phyloP scores from a whole-genome alignment of 2,797 vertebrate genomes.

The Vespertilio murinus region DNA sequence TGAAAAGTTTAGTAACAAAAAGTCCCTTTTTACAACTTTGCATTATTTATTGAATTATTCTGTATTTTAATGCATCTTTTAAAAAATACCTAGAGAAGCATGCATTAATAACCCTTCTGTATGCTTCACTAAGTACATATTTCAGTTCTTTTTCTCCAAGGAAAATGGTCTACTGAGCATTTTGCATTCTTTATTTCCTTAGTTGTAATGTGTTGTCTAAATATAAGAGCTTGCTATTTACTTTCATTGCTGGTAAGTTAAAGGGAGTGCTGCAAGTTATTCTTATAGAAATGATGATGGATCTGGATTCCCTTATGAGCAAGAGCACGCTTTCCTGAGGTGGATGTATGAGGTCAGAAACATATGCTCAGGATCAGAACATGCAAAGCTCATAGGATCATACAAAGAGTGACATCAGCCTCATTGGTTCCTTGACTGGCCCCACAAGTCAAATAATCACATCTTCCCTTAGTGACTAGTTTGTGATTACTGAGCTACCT shows the following conservation, averaged over 20 bases:
- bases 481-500: not conserved
- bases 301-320: not conserved
- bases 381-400: not conserved
- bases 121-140: not conserved
- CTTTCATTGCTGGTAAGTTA: not conserved
- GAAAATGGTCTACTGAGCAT: not conserved
- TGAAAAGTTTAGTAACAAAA: constrained; percentile 7
- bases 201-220: not conserved
- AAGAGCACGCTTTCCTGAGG: not conserved
- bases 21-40: not conserved
- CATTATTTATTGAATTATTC: not conserved
- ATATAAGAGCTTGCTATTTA: not conserved
- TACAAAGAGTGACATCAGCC: not conserved
- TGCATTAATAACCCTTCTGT: not conserved
- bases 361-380: not conserved
- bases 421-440: not conserved
- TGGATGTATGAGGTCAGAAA: not conserved
- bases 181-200: not conserved
- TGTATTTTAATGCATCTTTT: constrained; percentile 27
- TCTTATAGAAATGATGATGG: not conserved
- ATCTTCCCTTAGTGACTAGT: not conserved
- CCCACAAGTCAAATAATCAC: not conserved
- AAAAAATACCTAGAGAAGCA: not conserved
- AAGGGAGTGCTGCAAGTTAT: not conserved
- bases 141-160: not conserved